Evolutionary conservation across 2,888 invertebrate species (phyloP).

Genomic region (Caenorhabditis afra): DNA sequence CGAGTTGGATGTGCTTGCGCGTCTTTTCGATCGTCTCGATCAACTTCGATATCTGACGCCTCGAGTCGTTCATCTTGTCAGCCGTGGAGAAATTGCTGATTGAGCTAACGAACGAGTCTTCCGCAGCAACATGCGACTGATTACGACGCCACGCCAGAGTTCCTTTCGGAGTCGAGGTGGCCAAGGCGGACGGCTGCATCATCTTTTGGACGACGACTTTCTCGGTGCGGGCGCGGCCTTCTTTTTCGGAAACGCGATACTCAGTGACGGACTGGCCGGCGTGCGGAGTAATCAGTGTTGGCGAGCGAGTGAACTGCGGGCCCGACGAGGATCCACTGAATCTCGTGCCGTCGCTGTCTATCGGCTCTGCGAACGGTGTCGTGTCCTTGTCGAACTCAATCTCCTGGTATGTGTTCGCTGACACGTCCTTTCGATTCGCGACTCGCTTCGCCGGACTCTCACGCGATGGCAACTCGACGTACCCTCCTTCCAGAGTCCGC

Average conservation of each 20-base stretch:
- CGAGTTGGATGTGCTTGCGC: slow-evolving; percentile 61
- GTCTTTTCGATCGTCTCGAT: slow-evolving; percentile 59
- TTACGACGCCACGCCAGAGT: slow-evolving; percentile 41
- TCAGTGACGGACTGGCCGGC: slow-evolving; percentile 62
- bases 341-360: slow-evolving; percentile 49
- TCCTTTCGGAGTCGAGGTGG: slow-evolving; percentile 62
- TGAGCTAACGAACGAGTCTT: slow-evolving; percentile 65
- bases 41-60: slow-evolving; percentile 56
- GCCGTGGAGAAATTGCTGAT: slow-evolving; percentile 61
- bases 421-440: slow-evolving; percentile 4
- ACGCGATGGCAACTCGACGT: slow-evolving; percentile 32
- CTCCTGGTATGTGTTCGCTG: slow-evolving; percentile 47
- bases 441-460: slow-evolving; percentile 13
- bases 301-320: slow-evolving; percentile 55
- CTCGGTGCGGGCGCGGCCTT: slow-evolving; percentile 52
- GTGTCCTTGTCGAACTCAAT: slow-evolving; percentile 50
- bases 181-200: slow-evolving; percentile 50
- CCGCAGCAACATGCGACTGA: slow-evolving; percentile 25
- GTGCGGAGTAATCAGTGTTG: slow-evolving; percentile 58
- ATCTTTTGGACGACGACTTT: slow-evolving; percentile 54
- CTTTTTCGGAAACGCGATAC: slow-evolving; percentile 56
- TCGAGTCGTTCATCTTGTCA: slow-evolving; percentile 58
- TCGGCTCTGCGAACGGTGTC: slow-evolving; percentile 37
- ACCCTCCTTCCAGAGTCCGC: slow-evolving; percentile 25
- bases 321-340: slow-evolving; percentile 31